These are phyloP conservation scores for Plutomurus gul DNA, from an alignment of 1,140 invertebrate species.

Conservation along the genomic window DNA sequence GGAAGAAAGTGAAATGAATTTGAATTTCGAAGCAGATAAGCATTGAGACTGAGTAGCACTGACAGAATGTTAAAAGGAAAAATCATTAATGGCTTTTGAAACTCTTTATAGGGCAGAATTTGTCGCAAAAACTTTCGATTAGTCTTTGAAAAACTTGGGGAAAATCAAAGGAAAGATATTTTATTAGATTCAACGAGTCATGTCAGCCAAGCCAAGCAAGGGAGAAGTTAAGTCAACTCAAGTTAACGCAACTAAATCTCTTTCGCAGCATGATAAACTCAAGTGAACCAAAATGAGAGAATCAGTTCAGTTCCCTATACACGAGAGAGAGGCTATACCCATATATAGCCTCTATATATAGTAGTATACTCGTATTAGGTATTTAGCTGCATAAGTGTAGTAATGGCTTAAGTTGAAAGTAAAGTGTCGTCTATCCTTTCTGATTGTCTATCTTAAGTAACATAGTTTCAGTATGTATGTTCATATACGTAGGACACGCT, in stretches of 20 bases:
- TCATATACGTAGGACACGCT: not conserved
- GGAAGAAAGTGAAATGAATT: too few relatives aligned
- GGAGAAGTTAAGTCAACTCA: not conserved
- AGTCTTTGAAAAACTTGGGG: not conserved
- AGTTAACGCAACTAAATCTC: not conserved
- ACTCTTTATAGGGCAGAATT: not conserved
- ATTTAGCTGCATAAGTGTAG: too few relatives aligned
- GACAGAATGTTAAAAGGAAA: not conserved
- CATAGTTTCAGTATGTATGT: too few relatives aligned
- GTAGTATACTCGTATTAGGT: too few relatives aligned
- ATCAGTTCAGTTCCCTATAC: too few relatives aligned
- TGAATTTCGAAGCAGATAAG: not conserved
- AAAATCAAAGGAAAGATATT: conserved; percentile 14
- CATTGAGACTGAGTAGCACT: not conserved
- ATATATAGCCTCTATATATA: too few relatives aligned
- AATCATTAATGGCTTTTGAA: conserved; percentile 15
- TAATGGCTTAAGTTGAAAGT: too few relatives aligned
- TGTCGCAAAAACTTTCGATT: conserved; percentile 1
- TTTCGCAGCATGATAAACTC: not conserved
- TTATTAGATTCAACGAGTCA: not conserved
- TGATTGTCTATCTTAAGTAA: too few relatives aligned
- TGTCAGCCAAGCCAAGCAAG: not conserved
- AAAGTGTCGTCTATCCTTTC: too few relatives aligned
- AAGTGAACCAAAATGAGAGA: too few relatives aligned
- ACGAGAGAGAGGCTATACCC: too few relatives aligned